These are phyloP conservation scores for Drosophila bocqueti DNA, from an alignment of 1,140 invertebrate genomes.

Conservation along the genomic window DNA sequence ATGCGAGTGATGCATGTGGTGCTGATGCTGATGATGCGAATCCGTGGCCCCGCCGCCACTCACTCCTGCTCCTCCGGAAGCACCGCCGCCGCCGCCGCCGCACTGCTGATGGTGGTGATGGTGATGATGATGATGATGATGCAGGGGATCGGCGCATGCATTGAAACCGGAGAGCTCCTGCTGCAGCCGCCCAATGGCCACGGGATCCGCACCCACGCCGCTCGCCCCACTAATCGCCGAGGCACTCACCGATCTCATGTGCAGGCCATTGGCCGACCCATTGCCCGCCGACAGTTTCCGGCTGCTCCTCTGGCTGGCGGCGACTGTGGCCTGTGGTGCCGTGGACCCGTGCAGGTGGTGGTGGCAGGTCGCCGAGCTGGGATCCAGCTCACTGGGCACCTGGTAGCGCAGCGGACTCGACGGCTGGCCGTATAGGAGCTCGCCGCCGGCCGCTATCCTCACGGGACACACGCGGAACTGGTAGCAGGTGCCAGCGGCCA, in stretches of 20 bases:
- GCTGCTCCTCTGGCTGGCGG: constrained; percentile 61
- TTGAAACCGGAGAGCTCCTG: constrained; percentile 72
- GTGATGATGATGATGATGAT: constrained; percentile 82
- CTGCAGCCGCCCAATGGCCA: constrained; percentile 63
- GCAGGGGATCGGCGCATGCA: constrained; percentile 74
- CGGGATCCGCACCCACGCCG: constrained; percentile 59
- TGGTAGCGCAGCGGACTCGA: constrained; percentile 87
- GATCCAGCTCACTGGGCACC: constrained; percentile 71
- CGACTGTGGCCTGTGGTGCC: constrained; percentile 3
- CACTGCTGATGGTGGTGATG: constrained; percentile 74
- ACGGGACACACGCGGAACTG: constrained; percentile 90
- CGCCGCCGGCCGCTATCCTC: constrained; percentile 86
- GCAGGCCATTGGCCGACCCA: constrained; percentile 42
- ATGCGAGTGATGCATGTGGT: constrained; percentile 73
- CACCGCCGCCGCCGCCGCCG: neutral
- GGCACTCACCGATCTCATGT: constrained; percentile 75
- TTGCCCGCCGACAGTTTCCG: constrained; percentile 58
- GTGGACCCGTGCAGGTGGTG: constrained; percentile 58
- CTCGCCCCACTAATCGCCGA: constrained; percentile 74
- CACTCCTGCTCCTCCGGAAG: constrained; percentile 1
- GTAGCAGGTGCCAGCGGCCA: constrained; percentile 90
- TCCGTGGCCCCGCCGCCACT: constrained; percentile 42
- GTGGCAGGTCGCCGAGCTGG: constrained; percentile 42
- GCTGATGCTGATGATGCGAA: constrained; percentile 64
- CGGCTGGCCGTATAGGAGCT: constrained; percentile 88